Conservation (phyloP, 2,888 invertebrate genomes). For the Dysmachus trigonus region DNA sequence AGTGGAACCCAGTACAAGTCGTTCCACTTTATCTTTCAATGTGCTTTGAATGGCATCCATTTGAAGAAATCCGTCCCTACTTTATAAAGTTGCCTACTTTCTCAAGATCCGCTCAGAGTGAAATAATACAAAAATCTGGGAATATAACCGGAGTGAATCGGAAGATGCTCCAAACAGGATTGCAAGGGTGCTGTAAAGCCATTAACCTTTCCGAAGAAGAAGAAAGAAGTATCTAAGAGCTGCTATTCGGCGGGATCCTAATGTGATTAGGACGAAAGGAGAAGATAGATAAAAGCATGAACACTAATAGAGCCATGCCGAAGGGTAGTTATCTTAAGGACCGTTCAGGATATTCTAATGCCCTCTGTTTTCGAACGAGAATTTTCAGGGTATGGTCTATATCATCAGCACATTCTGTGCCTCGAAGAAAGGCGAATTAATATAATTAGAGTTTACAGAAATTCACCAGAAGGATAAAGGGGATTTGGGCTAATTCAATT, state of each 20-base stretch:
- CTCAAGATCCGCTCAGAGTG: background rate
- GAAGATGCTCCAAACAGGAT: constrained; percentile 3
- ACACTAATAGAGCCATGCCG: background rate
- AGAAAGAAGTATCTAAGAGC: background rate
- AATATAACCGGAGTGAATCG: background rate
- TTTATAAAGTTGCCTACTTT: background rate
- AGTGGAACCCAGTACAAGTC: background rate
- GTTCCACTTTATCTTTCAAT: background rate
- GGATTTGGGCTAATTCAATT: background rate
- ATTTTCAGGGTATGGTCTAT: background rate
- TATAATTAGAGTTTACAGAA: background rate
- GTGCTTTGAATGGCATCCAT: background rate
- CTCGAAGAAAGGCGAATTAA: background rate
- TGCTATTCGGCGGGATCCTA: constrained; percentile 24
- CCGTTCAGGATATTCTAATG: background rate
- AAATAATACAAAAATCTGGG: background rate
- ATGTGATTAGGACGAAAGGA: background rate
- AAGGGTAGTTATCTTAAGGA: background rate
- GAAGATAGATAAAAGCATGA: background rate
- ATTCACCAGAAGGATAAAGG: background rate
- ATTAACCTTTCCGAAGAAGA: background rate
- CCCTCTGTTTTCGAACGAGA: background rate
- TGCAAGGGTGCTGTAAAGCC: constrained; percentile 21
- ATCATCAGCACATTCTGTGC: background rate
- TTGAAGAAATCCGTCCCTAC: background rate